Percentiles rank a stretch among this genome's conserved stretches.
phyloP scores from a whole-genome alignment of 2,797 vertebrate genomes.

The Rhyacichthys aspro region DNA sequence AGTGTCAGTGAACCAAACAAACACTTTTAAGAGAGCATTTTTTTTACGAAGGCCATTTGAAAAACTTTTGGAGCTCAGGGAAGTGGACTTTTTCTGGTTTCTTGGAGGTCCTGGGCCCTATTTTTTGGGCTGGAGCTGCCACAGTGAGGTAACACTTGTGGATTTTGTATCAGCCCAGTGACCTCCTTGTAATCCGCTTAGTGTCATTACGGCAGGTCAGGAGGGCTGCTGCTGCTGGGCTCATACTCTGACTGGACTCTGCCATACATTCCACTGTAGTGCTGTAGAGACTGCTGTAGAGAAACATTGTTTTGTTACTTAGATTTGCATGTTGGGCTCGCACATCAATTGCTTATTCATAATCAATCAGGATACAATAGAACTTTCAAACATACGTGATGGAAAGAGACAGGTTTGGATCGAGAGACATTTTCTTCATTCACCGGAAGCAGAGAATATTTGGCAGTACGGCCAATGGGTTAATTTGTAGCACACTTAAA shows the following conservation, averaged over 20 bases:
- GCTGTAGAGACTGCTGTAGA: slow-evolving; percentile 45
- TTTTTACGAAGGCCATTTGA: neutral
- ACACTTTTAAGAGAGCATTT: no score
- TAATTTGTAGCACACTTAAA: slow-evolving; percentile 41
- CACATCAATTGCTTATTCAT: no score
- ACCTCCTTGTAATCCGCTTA: slow-evolving; percentile 73
- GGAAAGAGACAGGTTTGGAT: slow-evolving; percentile 36
- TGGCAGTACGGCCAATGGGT: slow-evolving; percentile 16
- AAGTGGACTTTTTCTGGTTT: slow-evolving; percentile 45
- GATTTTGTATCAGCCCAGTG: slow-evolving; percentile 61
- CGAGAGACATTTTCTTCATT: slow-evolving; percentile 26
- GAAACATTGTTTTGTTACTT: slow-evolving; percentile 57
- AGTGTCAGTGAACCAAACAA: no score
- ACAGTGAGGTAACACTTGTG: no score
- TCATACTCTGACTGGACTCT: slow-evolving; percentile 58
- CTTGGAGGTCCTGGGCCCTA: slow-evolving; percentile 34
- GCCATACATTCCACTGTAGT: slow-evolving; percentile 53
- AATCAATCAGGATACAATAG: slow-evolving; percentile 16
- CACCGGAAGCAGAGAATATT: slow-evolving; percentile 21
- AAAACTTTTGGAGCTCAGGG: no score
- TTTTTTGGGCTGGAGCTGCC: slow-evolving; percentile 54
- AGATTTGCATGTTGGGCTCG: slow-evolving; percentile 43
- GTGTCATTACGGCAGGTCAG: slow-evolving; percentile 62
- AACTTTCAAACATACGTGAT: slow-evolving; percentile 25
- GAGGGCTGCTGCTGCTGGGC: slow-evolving; percentile 58